Percentiles rank a stretch among this genome's conserved stretches.
These are phyloP conservation scores for Drosophila stalkeri DNA, from an alignment of 2,888 invertebrate species.

Conservation along the genomic window DNA sequence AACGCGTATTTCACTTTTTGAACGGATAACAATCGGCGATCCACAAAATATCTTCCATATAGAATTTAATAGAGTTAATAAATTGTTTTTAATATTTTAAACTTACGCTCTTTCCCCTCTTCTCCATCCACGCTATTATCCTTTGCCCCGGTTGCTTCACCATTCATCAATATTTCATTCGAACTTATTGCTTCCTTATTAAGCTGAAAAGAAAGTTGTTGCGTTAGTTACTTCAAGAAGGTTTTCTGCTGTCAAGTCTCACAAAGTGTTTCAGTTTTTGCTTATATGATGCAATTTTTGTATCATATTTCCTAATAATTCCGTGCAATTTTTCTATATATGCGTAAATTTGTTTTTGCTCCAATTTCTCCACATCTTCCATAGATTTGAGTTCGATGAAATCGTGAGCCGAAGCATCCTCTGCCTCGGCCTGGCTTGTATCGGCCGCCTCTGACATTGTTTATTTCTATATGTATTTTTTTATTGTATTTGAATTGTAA, in stretches of 20 bases:
- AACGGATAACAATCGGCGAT: background rate
- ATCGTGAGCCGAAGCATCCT: constrained; percentile 45
- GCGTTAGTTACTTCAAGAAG: background rate
- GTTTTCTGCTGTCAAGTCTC: constrained; percentile 57
- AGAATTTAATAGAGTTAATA: constrained; percentile 30
- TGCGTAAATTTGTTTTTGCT: constrained; percentile 63
- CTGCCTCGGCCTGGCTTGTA: constrained; percentile 7
- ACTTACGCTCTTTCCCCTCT: constrained; percentile 59
- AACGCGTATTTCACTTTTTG: background rate
- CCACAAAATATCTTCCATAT: constrained; percentile 17
- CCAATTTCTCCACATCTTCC: constrained; percentile 57
- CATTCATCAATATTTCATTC: constrained; percentile 25
- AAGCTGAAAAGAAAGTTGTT: constrained; percentile 35
- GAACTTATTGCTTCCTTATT: constrained; percentile 31
- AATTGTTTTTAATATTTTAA: constrained; percentile 24
- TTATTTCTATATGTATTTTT: background rate
- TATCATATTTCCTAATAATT: constrained; percentile 85
- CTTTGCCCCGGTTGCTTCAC: constrained; percentile 7
- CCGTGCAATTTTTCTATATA: constrained; percentile 82
- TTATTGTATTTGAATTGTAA: background rate
- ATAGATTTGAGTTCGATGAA: constrained; percentile 56
- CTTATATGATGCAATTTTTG: constrained; percentile 87
- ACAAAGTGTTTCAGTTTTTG: constrained; percentile 87
- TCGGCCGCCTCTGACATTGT: constrained; percentile 32
- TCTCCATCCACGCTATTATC: constrained; percentile 2